Base-by-base conservation (phyloP, 1,140 invertebrate genomes). In the Agrilus planipennis region DNA sequence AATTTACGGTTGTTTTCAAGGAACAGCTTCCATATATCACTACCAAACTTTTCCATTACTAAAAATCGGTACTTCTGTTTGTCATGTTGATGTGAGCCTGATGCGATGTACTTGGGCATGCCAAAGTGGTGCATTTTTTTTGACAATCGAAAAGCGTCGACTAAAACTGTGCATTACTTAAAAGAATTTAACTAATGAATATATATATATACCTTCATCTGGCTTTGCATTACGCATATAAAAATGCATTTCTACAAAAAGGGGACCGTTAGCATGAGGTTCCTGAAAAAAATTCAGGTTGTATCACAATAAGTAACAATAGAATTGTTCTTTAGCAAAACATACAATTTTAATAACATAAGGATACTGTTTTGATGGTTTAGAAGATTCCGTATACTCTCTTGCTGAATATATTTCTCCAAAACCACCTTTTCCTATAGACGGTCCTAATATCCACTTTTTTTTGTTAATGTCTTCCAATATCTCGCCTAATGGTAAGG, bases 171-270 rank as follows among this genome's bases (percentile, higher is more conserved):
- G 39, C 4, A 7, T 30, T 30, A 12, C 4, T 12, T 4, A 30
- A 12, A 10, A 16, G 4, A 5, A 31, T 10, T 31, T 6, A 16
- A 31, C 4, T 31, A 10, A 31, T 31, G 12, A 31, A 6, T 10
- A 31, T 10, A 14, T 31, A 31, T 22, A 54, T 75, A 75, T 70
- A 89, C 84, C 78, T 45, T 84, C 78, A 51, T 81, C 80, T 53
- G 72, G 62, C 64, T 84, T 91, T 6, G 80, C 83, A 63, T 83
- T 83, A 53, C 86, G 73, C 60, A 90, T 78, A 60, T 94, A 95
- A 65, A 94, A 94, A 67, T 92, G 81, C 71, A 91, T 89, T 71
- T 96, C 91, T 35, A 92, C 86, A 71, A 94, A 96, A 1, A 96
- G 62, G 10, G 91, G 90, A 1, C 91, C 91, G 76, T 93, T 95